These are phyloP conservation scores for Corythucha ciliata DNA, from an alignment of 2,888 invertebrate genomes.

Conservation along the genomic window DNA sequence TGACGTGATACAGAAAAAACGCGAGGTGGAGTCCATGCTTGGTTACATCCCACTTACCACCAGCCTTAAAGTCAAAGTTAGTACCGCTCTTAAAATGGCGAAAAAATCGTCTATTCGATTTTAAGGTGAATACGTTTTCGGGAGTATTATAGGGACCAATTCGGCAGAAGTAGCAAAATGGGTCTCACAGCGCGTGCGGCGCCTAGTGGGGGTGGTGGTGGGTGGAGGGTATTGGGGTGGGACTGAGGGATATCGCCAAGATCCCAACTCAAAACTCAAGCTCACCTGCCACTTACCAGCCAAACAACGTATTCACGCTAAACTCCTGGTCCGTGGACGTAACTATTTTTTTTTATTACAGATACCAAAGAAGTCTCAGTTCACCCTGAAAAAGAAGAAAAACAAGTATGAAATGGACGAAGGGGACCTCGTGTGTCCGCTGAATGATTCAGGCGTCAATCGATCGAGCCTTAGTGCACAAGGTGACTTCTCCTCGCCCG, in stretches of 20 bases:
- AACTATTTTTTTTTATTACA: conserved; percentile 40
- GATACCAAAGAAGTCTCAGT: conserved; percentile 79
- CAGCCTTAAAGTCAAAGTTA: conserved; percentile 79
- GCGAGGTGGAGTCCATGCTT: conserved; percentile 72
- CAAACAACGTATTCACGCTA: too few species aligned
- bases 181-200: too few species aligned
- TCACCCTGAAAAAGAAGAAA: conserved; percentile 73
- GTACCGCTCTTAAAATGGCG: conserved; percentile 3
- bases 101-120: too few species aligned
- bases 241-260: too few species aligned
- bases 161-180: too few species aligned
- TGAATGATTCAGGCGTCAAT: conserved; percentile 45
- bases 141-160: too few species aligned
- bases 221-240: too few species aligned
- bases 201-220: too few species aligned
- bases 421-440: conserved; percentile 81
- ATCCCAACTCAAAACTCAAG: too few species aligned
- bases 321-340: too few species aligned
- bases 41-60: conserved; percentile 81
- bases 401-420: conserved; percentile 68
- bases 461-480: conserved; percentile 24
- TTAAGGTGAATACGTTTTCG: too few species aligned
- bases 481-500: conserved; percentile 36
- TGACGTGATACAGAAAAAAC: conserved; percentile 78
- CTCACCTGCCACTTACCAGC: too few species aligned